Evolutionary conservation across 2,113 vertebrate genomes (phyloP), one percentile per base, ranked within the genome.

Genomic region (Deroptyus accipitrinus): DNA sequence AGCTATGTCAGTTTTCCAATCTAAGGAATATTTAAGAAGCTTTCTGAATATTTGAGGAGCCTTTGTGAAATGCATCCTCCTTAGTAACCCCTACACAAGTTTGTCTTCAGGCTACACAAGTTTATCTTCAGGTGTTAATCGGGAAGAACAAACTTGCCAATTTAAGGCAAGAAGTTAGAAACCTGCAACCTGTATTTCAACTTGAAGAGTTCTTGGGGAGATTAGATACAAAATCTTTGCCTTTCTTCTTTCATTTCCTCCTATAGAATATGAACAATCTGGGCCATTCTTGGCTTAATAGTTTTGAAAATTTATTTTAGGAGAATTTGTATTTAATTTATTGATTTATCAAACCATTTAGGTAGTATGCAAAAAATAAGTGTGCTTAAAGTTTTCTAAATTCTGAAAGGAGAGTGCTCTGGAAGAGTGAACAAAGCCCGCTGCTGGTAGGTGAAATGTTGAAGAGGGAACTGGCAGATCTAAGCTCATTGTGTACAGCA

Each of bases 401-500:
- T 83, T 35, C 33, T 88, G 13, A 44, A 55, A 69, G 69, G 42
- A 59, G 30, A 54, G 37, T 51, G 33, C 46, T 77, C 41, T 62
- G n/a, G n/a, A n/a, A 77, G 19, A 54, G 42, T 9, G 25, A 87
- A 41, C 37, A 81, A 79, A 46, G 48, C 22, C 7, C 2, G 66
- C 78, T 95, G 57, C 57, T 90, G 48, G 33, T 42, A 70, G 28
- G 80, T 92, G 41, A 90, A 85, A 55, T 61, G 14, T 8, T 90
- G 63, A 48, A 79, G 62, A 79, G 35, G 52, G 68, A 94, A 62
- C 92, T 92, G 88, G 52, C 75, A 92, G 83, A 83, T 93, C 78
- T 80, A 39, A 83, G 52, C 44, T 70, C 54, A 72, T 20, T 76
- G 33, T 74, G 68, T 90, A 77, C 67, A 62, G 39, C 57, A 55